Percentiles rank a stretch among this genome's conserved stretches.
Conservation (phyloP, 2,113 vertebrate species). For the Garra rufa region DNA sequence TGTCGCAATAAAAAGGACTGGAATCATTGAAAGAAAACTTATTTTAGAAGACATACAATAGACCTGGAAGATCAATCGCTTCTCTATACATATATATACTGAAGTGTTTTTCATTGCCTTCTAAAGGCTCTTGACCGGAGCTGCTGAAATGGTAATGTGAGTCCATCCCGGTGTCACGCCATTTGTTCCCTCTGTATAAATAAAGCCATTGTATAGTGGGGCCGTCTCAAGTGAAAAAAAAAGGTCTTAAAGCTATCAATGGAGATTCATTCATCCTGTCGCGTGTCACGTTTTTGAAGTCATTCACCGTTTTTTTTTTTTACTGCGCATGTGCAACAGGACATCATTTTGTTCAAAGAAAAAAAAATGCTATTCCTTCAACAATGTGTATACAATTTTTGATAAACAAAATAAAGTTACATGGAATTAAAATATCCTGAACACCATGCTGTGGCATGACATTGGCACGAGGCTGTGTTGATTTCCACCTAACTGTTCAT, state of each 20-base stretch:
- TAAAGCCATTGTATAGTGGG: slow-evolving; percentile 55
- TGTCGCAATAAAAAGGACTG: background rate
- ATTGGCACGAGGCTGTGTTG: no score
- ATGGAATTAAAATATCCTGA: background rate
- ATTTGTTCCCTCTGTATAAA: slow-evolving; percentile 55
- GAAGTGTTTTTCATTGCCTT: slow-evolving; percentile 60
- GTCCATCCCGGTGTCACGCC: slow-evolving; percentile 42
- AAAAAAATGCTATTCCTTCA: background rate
- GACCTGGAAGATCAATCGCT: slow-evolving; percentile 64
- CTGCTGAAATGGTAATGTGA: slow-evolving; percentile 54
- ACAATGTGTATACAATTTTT: background rate
- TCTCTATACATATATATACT: slow-evolving; percentile 55
- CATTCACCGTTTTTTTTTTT: background rate
- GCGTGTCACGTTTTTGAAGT: slow-evolving; percentile 57
- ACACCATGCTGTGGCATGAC: background rate
- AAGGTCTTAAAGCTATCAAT: slow-evolving; percentile 43
- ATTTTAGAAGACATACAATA: slow-evolving; percentile 54
- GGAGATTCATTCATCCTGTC: slow-evolving; percentile 52
- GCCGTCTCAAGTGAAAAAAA: slow-evolving; percentile 35
- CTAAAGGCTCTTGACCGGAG: slow-evolving; percentile 52
- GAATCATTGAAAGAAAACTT: slow-evolving; percentile 51
- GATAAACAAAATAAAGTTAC: background rate
- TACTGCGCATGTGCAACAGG: background rate
- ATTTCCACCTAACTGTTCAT: background rate
- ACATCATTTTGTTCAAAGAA: background rate